These are phyloP conservation scores for Triplophysa rosa DNA, from an alignment of 2,113 vertebrate genomes.

Conservation along the genomic window DNA sequence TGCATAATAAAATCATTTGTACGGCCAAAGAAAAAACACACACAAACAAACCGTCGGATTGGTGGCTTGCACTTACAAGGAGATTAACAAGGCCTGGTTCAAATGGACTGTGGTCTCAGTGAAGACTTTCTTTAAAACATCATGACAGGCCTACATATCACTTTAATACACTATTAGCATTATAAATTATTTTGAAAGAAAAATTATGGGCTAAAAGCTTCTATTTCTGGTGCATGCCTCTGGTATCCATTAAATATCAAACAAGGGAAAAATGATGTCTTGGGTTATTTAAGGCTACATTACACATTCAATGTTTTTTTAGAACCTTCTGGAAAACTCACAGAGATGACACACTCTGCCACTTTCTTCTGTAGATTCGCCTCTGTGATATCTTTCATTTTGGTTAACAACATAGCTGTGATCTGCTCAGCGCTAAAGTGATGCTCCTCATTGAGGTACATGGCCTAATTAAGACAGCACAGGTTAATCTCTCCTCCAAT, in stretches of 20 bases:
- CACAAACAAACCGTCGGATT: conserved; percentile 35
- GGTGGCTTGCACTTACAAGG: not conserved
- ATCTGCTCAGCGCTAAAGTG: conserved; percentile 80
- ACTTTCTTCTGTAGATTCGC: conserved; percentile 81
- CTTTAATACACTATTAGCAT: not conserved
- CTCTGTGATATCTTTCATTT: conserved; percentile 82
- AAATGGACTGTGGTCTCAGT: not conserved
- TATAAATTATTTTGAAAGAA: not conserved
- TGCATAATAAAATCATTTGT: conserved; percentile 31
- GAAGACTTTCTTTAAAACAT: conserved; percentile 1
- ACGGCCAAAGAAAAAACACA: conserved; percentile 26
- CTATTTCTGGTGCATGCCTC: conserved; percentile 16
- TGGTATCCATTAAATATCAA: conserved; percentile 19
- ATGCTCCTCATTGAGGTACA: conserved; percentile 81
- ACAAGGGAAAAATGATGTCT: not conserved
- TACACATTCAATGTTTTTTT: not conserved
- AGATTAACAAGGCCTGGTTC: not conserved
- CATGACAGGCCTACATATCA: not conserved
- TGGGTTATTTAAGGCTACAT: not conserved
- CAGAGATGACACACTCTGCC: conserved; percentile 84
- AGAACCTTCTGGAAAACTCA: conserved; percentile 64
- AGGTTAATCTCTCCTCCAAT: not conserved
- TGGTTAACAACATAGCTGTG: conserved; percentile 82
- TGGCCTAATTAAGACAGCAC: conserved; percentile 65
- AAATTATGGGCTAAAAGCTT: not conserved